These are phyloP conservation scores for Eupithecia subumbrata DNA, from an alignment of 2,888 invertebrate genomes.

Conservation along the genomic window DNA sequence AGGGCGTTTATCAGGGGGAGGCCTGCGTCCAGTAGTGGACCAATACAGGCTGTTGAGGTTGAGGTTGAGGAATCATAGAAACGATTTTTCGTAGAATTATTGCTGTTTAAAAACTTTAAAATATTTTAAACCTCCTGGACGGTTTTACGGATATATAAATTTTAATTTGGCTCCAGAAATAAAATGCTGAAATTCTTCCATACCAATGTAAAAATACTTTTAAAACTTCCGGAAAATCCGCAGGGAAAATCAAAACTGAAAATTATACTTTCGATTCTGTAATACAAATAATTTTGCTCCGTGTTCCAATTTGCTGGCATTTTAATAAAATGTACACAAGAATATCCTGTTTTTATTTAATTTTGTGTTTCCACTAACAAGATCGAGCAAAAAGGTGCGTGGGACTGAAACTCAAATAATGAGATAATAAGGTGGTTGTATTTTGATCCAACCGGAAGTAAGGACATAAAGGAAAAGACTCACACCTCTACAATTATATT, in stretches of 20 bases:
- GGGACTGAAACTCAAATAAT: neutral
- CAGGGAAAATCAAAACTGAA: neutral
- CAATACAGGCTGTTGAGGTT: no score
- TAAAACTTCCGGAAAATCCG: neutral
- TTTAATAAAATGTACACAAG: slow-evolving; percentile 3
- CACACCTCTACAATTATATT: no score
- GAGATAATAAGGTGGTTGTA: neutral
- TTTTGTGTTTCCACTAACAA: neutral
- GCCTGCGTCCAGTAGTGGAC: no score
- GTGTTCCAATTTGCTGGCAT: slow-evolving; percentile 3
- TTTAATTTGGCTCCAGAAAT: neutral
- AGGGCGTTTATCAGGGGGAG: no score
- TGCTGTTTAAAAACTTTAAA: neutral
- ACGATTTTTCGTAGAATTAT: no score
- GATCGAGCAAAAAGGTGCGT: neutral
- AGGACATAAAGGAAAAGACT: neutral
- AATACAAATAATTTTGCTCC: neutral
- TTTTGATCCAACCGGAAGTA: neutral
- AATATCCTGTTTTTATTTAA: slow-evolving; percentile 12
- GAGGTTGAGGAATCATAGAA: no score
- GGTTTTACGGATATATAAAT: neutral
- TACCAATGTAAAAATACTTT: neutral
- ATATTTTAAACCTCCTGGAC: neutral
- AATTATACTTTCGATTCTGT: neutral
- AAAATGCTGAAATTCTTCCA: neutral